These are phyloP conservation scores for Procambarus virginalis DNA, from an alignment of 1,140 invertebrate genomes.

Conservation along the genomic window DNA sequence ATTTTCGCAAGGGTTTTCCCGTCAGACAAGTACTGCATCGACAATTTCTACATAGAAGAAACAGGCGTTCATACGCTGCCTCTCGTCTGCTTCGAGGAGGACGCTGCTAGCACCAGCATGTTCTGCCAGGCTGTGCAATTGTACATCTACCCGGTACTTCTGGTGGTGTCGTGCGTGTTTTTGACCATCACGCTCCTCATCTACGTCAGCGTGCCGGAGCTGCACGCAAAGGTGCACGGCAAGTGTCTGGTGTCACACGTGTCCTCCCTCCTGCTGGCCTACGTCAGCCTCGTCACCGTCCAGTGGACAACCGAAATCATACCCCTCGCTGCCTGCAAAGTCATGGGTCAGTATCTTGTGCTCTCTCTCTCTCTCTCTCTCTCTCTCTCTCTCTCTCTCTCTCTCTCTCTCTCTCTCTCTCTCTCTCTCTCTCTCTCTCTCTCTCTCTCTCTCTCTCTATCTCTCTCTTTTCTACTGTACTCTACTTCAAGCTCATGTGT, in stretches of 20 bases:
- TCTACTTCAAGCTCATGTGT: too few species aligned
- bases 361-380: slow-evolving; percentile 2
- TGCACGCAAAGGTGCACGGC: slow-evolving; percentile 65
- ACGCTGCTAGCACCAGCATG: neutral
- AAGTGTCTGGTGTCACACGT: slow-evolving; percentile 67
- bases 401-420: neutral
- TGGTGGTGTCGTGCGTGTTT: slow-evolving; percentile 65
- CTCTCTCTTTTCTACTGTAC: too few species aligned
- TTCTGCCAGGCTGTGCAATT: neutral
- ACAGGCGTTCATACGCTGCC: slow-evolving; percentile 1
- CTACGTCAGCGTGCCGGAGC: slow-evolving; percentile 63
- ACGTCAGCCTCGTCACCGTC: slow-evolving; percentile 52
- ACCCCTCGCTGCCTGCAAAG: slow-evolving; percentile 53
- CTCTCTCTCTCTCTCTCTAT: too few species aligned
- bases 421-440: too few species aligned
- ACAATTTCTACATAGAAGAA: slow-evolving; percentile 34
- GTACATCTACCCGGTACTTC: slow-evolving; percentile 35
- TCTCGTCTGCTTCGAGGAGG: slow-evolving; percentile 57
- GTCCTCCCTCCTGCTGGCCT: slow-evolving; percentile 59
- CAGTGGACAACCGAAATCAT: slow-evolving; percentile 39
- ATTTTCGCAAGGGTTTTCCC: slow-evolving; percentile 18
- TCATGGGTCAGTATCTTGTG: slow-evolving; percentile 50
- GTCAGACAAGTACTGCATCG: slow-evolving; percentile 56
- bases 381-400: slow-evolving; percentile 21
- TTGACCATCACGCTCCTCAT: slow-evolving; percentile 61